Base-by-base conservation (phyloP, 2,113 vertebrate genomes). In the Hyperoodon ampullatus region DNA sequence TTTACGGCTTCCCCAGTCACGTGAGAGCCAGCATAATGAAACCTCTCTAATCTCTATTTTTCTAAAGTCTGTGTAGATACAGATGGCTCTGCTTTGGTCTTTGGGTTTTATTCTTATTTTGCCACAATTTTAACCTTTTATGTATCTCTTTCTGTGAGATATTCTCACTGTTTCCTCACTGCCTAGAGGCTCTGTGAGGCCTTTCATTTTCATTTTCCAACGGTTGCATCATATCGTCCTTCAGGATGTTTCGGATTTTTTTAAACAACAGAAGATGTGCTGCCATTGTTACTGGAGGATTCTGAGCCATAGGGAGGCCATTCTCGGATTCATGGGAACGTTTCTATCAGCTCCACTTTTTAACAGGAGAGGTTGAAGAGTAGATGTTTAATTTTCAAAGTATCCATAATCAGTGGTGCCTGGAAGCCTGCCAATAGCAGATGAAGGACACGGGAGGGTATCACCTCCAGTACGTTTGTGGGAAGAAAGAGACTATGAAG, bases 41-140 rank as follows among this genome's bases (percentile, higher is more conserved):
- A 98, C 97, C 96, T 80, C 96, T 97, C 97, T 98, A 98, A 98
- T 98, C 97, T 97, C 98, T 98, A 97, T 98, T 98, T 98, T 98
- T 97, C 97, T 97, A 98, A 98, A 98, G 98, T 98, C 98, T 97
- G 97, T 98, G 96, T 98, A 96, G 97, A 96, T 98, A 98, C 98
- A 98, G 98, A 98, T 98, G 98, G 97, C 97, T 97, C 97, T 98
- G 98, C 93, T 98, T 98, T 98, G 98, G 97, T 98, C 98, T 97
- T 96, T 98, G 97, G 93, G 96, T 97, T 98, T 98, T 97, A 98
- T 96, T 98, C 96, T 97, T 98, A 98, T 98, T 96, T 97, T 97
- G 97, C 97, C 96, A 98, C 95, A 94, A 96, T 98, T 97, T 98
- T 97, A 97, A 97, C 95, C 97, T 98, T 98, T 98, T 98, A 82